phyloP scores from a whole-genome alignment of 2,888 invertebrate genomes.

The Drosophila mimetica region DNA sequence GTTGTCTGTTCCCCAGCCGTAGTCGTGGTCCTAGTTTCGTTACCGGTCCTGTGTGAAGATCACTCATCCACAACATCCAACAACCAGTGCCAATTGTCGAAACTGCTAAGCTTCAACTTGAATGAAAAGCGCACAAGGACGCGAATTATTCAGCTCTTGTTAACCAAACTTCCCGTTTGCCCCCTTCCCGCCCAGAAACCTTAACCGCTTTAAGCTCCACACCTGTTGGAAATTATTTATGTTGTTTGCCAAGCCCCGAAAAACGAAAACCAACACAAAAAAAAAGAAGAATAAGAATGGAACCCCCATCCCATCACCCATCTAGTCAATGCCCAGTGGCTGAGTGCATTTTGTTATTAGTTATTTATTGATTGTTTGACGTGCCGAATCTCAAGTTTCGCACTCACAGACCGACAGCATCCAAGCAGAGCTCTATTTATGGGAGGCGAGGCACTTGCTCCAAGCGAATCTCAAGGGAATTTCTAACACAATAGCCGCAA shows the following conservation, averaged over 20 bases:
- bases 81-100: conserved; percentile 55
- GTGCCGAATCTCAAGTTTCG: conserved; percentile 72
- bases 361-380: conserved; percentile 68
- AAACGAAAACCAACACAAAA: conserved; percentile 6
- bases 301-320: conserved; percentile 24
- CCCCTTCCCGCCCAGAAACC: neutral
- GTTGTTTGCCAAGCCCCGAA: conserved; percentile 32
- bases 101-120: conserved; percentile 17
- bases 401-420: conserved; percentile 53
- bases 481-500: conserved; percentile 58
- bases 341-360: conserved; percentile 73
- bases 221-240: conserved; percentile 33
- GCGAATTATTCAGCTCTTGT: conserved; percentile 10
- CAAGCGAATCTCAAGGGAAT: conserved; percentile 72
- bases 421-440: conserved; percentile 43
- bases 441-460: conserved; percentile 52
- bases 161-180: neutral
- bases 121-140: conserved; percentile 11
- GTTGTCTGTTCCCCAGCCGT: conserved; percentile 69
- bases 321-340: conserved; percentile 68
- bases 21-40: conserved; percentile 53
- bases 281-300: neutral
- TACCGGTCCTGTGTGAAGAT: conserved; percentile 37
- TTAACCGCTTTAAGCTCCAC: conserved; percentile 17
- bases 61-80: conserved; percentile 26